Percentiles rank a stretch among this genome's conserved stretches.
These are phyloP conservation scores for Saccopteryx leptura DNA, from an alignment of 2,113 vertebrate species.

Conservation along the genomic window DNA sequence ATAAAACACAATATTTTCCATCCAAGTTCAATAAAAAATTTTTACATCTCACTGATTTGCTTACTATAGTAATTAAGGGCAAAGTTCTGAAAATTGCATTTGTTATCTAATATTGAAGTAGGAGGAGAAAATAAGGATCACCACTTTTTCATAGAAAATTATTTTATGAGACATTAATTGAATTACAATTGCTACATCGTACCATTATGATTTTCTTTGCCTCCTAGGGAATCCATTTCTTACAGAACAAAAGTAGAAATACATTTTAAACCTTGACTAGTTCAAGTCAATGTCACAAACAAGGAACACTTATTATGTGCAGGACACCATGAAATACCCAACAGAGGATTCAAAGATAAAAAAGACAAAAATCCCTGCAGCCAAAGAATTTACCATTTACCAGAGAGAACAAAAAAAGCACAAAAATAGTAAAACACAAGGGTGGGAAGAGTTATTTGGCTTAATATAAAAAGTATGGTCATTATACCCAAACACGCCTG, in stretches of 20 bases:
- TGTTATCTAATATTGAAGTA: conserved; percentile 33
- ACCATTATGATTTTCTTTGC: neutral
- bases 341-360: conserved; percentile 4
- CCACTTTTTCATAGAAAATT: conserved; percentile 36
- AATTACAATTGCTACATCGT: conserved; percentile 26
- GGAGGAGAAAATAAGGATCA: neutral
- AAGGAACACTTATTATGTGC: neutral
- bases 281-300: conserved; percentile 54
- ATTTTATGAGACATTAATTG: conserved; percentile 52
- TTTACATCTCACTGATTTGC: conserved; percentile 1
- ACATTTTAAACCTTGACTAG: conserved; percentile 51
- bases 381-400: conserved; percentile 18
- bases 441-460: neutral
- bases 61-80: conserved; percentile 52
- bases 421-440: conserved; percentile 24
- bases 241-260: conserved; percentile 7
- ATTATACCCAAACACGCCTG: conserved; percentile 34
- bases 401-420: conserved; percentile 53
- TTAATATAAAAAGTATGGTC: neutral
- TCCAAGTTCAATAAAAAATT: conserved; percentile 17
- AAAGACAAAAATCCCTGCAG: conserved; percentile 16
- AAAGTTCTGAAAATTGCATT: conserved; percentile 55
- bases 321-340: neutral
- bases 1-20: conserved; percentile 4
- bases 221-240: conserved; percentile 5